Evolutionary conservation across 2,888 invertebrate species (phyloP).

Genomic region (Encarsia formosa): DNA sequence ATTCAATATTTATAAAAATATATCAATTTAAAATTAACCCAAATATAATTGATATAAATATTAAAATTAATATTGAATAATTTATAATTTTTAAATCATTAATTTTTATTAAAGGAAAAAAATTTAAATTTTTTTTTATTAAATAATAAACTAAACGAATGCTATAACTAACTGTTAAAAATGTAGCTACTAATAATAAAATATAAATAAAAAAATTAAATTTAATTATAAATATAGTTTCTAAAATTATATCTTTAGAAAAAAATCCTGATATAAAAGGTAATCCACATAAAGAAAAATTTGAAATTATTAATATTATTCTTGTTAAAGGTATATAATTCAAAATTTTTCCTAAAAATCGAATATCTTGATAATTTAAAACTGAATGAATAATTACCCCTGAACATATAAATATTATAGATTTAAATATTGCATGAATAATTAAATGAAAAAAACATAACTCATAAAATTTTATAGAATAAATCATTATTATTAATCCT

Average conservation of each 20-base stretch:
- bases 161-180: conserved; percentile 35
- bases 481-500: conserved; percentile 67
- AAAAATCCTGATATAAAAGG: conserved; percentile 65
- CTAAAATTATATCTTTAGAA: conserved; percentile 50
- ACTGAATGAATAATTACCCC: conserved; percentile 66
- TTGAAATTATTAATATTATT: conserved; percentile 58
- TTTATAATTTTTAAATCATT: conserved; percentile 26
- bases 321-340: conserved; percentile 57
- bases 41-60: too few relatives aligned
- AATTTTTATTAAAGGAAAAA: conserved; percentile 19
- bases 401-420: conserved; percentile 69
- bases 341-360: conserved; percentile 58
- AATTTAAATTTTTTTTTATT: conserved; percentile 11
- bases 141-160: conserved; percentile 36
- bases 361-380: conserved; percentile 66
- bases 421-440: conserved; percentile 73
- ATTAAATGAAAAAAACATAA: conserved; percentile 70
- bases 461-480: conserved; percentile 53
- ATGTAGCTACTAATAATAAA: conserved; percentile 24
- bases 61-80: conserved; percentile 36
- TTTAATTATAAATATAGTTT: conserved; percentile 41
- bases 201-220: conserved; percentile 34
- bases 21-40: conserved; percentile 39
- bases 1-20: conserved; percentile 39
- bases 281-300: conserved; percentile 61